Evolutionary conservation across 2,888 invertebrate genomes (phyloP), one percentile per base, ranked within the genome.

Genomic region (Ophion ventricosus): DNA sequence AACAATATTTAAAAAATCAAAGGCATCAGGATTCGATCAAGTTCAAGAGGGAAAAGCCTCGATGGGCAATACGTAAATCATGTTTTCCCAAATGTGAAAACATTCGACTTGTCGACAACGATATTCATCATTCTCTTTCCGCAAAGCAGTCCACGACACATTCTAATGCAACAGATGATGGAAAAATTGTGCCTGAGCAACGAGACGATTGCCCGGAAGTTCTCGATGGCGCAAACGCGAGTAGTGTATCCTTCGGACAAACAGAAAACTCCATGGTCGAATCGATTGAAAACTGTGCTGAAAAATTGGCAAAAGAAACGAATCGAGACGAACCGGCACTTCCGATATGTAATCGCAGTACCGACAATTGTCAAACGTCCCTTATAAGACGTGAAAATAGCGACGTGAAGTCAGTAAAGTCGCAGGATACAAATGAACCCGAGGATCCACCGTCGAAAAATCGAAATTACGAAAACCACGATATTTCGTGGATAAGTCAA

Each of bases 401-500:
- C 10, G 64, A 35, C 20, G 8, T 11, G 20, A 29, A 56, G 7
- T 8, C 54, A 17, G 17, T 29, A 11, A 40, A 17, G 26, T 54
- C 49, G 2, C 57, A 63, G 63, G 67, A 26, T n/a, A 43, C 43
- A 74, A 79, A 25, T 70, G 26, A 10, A 57, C 0, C 11, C 17
- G 5, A 40, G 23, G 56, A 35, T 63, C 26, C n/a, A 0, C 10
- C 49, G 61, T 25, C 25, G 26, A 59, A 20, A n/a, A 63, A 75
- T 56, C 56, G 72, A 29, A 29, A 54, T 10, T 79, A 82, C 74
- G 63, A 80, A 1, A 83, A 80, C 54, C 63, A 81, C 63, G 77
- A 74, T 57, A 73, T 80, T 8, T 56, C 64, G 29, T 80, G 80
- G 84, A 80, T 84, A 77, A 80, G 73, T 25, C 78, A 81, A n/a